Conservation (phyloP, 2,888 invertebrate species). For the Tenthredo amoena region DNA sequence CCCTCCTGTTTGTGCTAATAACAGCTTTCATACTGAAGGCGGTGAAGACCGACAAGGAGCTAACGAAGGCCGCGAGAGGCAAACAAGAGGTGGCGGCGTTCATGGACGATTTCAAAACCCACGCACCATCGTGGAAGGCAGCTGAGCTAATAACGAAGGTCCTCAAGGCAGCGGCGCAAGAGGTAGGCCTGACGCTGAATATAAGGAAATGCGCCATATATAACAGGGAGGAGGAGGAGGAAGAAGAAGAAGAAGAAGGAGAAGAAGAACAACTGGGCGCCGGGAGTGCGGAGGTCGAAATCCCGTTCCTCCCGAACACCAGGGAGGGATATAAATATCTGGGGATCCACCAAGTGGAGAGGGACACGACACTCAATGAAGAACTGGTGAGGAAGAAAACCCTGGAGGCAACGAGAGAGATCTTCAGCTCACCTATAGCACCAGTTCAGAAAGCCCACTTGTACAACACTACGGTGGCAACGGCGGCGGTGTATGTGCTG, state of each 20-base stretch:
- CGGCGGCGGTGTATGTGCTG: too few species aligned
- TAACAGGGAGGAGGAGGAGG: neutral
- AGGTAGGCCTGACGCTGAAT: constrained; percentile 44
- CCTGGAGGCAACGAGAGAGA: neutral
- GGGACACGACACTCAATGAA: neutral
- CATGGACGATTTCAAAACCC: constrained; percentile 59
- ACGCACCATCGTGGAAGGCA: neutral
- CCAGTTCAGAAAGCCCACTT: too few species aligned
- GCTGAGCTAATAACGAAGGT: too few species aligned
- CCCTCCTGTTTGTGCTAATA: constrained; percentile 57
- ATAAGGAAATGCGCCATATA: constrained; percentile 43
- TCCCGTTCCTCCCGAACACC: neutral
- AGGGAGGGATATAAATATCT: neutral
- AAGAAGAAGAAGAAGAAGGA: neutral
- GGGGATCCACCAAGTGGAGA: neutral
- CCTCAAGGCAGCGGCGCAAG: neutral
- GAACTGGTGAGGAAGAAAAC: too few species aligned
- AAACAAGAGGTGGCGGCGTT: constrained; percentile 51
- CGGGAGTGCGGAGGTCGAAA: too few species aligned
- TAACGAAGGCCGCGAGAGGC: neutral
- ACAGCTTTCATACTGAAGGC: constrained; percentile 54
- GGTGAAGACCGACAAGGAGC: neutral
- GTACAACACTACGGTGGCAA: too few species aligned
- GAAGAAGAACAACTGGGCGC: too few species aligned
- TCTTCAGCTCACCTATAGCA: too few species aligned